Percentiles rank a stretch among this genome's conserved stretches.
Conservation (phyloP, 2,797 vertebrate genomes). For the Anableps anableps region DNA sequence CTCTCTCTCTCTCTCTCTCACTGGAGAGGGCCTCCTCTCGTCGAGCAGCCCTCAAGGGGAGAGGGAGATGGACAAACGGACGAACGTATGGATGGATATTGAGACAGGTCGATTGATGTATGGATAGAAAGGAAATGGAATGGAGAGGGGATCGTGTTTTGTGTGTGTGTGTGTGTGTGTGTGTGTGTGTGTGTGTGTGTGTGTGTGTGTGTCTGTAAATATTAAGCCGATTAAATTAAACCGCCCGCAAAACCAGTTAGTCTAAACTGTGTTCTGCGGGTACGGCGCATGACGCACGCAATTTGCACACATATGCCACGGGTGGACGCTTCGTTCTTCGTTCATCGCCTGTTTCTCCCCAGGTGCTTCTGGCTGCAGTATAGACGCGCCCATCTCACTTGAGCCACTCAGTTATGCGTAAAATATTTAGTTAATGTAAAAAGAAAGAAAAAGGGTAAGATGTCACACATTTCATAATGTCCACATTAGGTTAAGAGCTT, state of each 20-base stretch:
- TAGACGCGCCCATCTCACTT: constrained; percentile 22
- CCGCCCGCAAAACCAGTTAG: neutral
- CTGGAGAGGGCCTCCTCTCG: constrained; percentile 67
- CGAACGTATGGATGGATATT: constrained; percentile 32
- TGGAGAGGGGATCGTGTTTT: neutral
- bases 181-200: constrained; percentile 14
- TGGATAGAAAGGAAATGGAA: constrained; percentile 48
- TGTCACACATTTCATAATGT: constrained; percentile 5
- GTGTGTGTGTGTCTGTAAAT: constrained; percentile 26
- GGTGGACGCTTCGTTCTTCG: constrained; percentile 40
- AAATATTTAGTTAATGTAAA: constrained; percentile 11
- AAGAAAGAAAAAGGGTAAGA: neutral
- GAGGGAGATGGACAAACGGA: constrained; percentile 63
- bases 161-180: constrained; percentile 3
- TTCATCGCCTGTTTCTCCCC: constrained; percentile 31
- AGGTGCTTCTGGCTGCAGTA: constrained; percentile 12
- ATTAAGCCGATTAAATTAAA: constrained; percentile 16
- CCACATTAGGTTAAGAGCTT: constrained; percentile 1
- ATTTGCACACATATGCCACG: constrained; percentile 62
- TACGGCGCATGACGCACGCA: constrained; percentile 80
- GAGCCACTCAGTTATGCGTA: constrained; percentile 24
- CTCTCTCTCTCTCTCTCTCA: constrained; percentile 66
- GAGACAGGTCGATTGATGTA: constrained; percentile 40
- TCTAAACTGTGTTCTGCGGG: constrained; percentile 53
- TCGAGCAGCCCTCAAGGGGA: constrained; percentile 71